These are phyloP conservation scores for Hermaeophaga mercurialis DNA, from an alignment of 2,888 invertebrate species.

Conservation along the genomic window DNA sequence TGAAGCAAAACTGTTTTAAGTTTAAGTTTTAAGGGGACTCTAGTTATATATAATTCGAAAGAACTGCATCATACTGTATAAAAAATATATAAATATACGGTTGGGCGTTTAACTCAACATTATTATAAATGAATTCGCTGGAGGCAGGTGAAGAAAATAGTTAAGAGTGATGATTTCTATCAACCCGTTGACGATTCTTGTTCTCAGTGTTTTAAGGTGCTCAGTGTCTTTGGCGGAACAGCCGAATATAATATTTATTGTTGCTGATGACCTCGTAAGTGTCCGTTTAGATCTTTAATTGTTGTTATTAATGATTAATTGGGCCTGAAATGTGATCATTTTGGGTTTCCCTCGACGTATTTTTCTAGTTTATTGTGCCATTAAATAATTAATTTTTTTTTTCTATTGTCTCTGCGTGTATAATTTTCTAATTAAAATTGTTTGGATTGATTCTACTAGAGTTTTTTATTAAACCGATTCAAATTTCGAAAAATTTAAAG, in stretches of 20 bases:
- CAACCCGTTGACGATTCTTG: background rate
- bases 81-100: slow-evolving; percentile 19
- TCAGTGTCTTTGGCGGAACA: slow-evolving; percentile 37
- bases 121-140: slow-evolving; percentile 10
- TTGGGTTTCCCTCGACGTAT: too few relatives aligned
- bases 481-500: too few relatives aligned
- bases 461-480: too few relatives aligned
- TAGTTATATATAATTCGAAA: too few relatives aligned
- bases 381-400: too few relatives aligned
- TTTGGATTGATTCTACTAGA: too few relatives aligned
- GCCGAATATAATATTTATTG: slow-evolving; percentile 46
- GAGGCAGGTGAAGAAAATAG: slow-evolving; percentile 11
- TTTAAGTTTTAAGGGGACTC: too few relatives aligned
- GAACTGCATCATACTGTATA: slow-evolving; percentile 9
- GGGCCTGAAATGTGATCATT: too few relatives aligned
- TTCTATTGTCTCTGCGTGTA: too few relatives aligned
- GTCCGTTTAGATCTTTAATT: background rate
- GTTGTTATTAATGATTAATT: background rate
- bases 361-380: too few relatives aligned
- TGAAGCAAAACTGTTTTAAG: too few relatives aligned
- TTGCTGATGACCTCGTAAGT: slow-evolving; percentile 50
- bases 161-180: slow-evolving; percentile 14
- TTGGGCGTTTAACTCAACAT: slow-evolving; percentile 4
- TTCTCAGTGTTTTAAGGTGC: slow-evolving; percentile 2
- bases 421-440: too few relatives aligned